Percentiles rank a stretch among this genome's conserved stretches.
Conservation (phyloP, 2,888 invertebrate genomes). For the Omphaloscelis lunosa region DNA sequence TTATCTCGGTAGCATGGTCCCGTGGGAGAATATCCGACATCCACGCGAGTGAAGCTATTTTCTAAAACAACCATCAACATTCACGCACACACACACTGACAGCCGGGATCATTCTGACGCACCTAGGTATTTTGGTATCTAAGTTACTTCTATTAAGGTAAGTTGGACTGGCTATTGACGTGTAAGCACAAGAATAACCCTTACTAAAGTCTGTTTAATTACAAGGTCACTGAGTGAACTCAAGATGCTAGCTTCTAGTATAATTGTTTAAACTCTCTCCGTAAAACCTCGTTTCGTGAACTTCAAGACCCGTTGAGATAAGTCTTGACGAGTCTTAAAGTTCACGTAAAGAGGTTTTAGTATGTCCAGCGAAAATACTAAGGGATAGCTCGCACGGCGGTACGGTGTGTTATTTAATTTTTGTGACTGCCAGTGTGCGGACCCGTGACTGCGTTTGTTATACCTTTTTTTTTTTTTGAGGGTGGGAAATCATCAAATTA, state of each 20-base stretch:
- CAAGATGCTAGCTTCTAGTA: not conserved
- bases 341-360: not conserved
- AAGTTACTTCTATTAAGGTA: not conserved
- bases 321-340: not conserved
- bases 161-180: not conserved
- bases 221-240: conserved; percentile 1
- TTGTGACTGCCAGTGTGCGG: too few relatives aligned
- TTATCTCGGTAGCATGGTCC: not conserved
- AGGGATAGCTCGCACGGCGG: too few relatives aligned
- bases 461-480: too few relatives aligned
- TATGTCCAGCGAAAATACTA: too few relatives aligned
- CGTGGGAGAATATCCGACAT: not conserved
- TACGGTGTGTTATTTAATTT: too few relatives aligned
- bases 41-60: not conserved
- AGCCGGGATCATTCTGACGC: not conserved
- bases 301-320: too few relatives aligned
- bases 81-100: too few relatives aligned
- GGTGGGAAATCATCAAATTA: too few relatives aligned
- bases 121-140: too few relatives aligned
- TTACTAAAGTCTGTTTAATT: not conserved
- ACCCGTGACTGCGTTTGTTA: too few relatives aligned
- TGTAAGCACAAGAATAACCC: not conserved
- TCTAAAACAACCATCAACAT: not conserved
- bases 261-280: not conserved
- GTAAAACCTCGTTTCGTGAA: too few relatives aligned